A percentile compares a stretch with the other conserved stretches of the same genome.
Conservation (phyloP, 2,113 vertebrate genomes). For the Festucalex cinctus region DNA sequence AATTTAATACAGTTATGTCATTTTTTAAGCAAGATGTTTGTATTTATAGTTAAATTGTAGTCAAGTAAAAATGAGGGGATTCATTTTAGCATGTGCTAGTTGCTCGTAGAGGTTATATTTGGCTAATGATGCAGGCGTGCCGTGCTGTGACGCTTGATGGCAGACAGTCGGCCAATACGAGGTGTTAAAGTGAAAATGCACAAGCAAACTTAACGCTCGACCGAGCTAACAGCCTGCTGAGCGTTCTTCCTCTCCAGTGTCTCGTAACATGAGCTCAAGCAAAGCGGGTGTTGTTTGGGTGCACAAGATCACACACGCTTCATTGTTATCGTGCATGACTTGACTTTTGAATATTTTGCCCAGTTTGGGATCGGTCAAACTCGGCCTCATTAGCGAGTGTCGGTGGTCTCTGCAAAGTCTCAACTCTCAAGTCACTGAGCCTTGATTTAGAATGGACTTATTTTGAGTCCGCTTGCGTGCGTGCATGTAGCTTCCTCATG, state of each 20-base stretch:
- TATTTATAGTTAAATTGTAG: conserved; percentile 2
- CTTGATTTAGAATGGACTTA: conserved; percentile 26
- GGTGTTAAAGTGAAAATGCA: conserved; percentile 44
- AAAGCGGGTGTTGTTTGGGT: conserved; percentile 7
- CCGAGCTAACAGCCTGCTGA: conserved; percentile 48
- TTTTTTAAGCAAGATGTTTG: neutral
- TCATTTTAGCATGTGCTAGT: neutral
- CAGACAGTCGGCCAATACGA: conserved; percentile 38
- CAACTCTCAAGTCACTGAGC: conserved; percentile 18
- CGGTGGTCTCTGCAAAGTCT: conserved; percentile 3
- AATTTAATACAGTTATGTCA: neutral
- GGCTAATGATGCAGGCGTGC: conserved; percentile 32
- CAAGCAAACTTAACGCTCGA: conserved; percentile 44
- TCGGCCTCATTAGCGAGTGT: conserved; percentile 18
- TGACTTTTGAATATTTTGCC: conserved; percentile 35
- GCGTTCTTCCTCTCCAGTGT: conserved; percentile 34
- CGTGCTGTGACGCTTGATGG: conserved; percentile 23
- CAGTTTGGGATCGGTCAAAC: conserved; percentile 30
- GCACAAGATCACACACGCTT: conserved; percentile 25
- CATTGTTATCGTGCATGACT: conserved; percentile 11
- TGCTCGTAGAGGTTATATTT: conserved; percentile 7
- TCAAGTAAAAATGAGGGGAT: conserved; percentile 5
- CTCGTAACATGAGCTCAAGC: conserved; percentile 16
- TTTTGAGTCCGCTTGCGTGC: conserved; percentile 20
- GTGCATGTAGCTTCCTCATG: conserved; percentile 10